A percentile compares a stretch with the other conserved stretches of the same genome.
Evolutionary conservation across 2,888 invertebrate species (phyloP).

Genomic region (Lasius platythorax): DNA sequence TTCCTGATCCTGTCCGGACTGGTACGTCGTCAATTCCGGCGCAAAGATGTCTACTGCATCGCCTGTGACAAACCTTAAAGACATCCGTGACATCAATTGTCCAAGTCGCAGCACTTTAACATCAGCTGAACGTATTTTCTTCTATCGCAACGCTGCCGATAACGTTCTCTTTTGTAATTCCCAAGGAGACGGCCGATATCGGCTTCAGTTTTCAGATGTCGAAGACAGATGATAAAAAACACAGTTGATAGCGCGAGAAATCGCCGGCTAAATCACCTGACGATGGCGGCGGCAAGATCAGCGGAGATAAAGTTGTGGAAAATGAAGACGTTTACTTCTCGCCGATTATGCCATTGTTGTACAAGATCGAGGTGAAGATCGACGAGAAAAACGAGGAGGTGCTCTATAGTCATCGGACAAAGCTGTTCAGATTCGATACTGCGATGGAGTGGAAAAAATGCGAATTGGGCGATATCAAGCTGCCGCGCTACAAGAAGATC

Average conservation of each 20-base stretch:
- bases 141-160: slow-evolving; percentile 53
- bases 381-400: slow-evolving; percentile 94
- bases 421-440: slow-evolving; percentile 90
- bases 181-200: slow-evolving; percentile 70
- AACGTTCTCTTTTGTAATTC: slow-evolving; percentile 78
- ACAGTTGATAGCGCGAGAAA: slow-evolving; percentile 45
- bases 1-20: slow-evolving; percentile 90
- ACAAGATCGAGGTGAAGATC: slow-evolving; percentile 94
- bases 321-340: slow-evolving; percentile 93
- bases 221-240: slow-evolving; percentile 70
- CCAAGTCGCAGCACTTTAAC: slow-evolving; percentile 78
- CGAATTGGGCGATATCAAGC: slow-evolving; percentile 95
- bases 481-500: slow-evolving; percentile 90
- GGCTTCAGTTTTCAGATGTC: slow-evolving; percentile 84
- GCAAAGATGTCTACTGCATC: slow-evolving; percentile 87
- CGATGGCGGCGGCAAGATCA: slow-evolving; percentile 78
- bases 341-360: slow-evolving; percentile 94
- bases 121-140: slow-evolving; percentile 56
- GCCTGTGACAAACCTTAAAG: slow-evolving; percentile 87
- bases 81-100: slow-evolving; percentile 79
- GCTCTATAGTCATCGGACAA: slow-evolving; percentile 94
- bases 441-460: slow-evolving; percentile 96
- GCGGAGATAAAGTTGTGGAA: slow-evolving; percentile 88
- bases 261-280: slow-evolving; percentile 77
- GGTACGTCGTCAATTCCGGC: slow-evolving; percentile 89